A percentile compares a stretch with the other conserved stretches of the same genome.
These are phyloP conservation scores for Orthonychiurus folsomi DNA, from an alignment of 2,888 invertebrate species.

Conservation along the genomic window DNA sequence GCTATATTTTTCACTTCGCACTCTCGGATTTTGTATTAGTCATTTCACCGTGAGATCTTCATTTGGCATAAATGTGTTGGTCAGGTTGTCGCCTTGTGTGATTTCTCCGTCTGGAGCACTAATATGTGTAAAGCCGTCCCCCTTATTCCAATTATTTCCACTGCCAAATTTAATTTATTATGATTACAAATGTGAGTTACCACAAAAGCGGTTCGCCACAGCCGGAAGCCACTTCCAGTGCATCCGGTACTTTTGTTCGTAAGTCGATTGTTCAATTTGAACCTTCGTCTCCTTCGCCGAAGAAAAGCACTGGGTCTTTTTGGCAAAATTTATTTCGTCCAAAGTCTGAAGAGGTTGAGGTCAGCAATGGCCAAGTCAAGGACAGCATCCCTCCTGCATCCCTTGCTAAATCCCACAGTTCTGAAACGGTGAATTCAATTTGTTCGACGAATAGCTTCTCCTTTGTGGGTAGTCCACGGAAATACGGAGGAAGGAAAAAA, in stretches of 20 bases:
- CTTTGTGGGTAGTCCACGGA: constrained; percentile 31
- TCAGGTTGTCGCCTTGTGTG: too few species aligned
- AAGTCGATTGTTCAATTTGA: too few species aligned
- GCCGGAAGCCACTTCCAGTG: neutral
- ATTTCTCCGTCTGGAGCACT: too few species aligned
- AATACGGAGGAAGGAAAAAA: constrained; percentile 29
- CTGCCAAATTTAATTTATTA: too few species aligned
- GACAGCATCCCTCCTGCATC: neutral
- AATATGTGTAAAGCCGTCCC: too few species aligned
- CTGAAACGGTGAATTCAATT: constrained; percentile 37
- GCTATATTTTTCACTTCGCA: neutral
- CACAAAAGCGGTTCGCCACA: neutral
- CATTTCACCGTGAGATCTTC: too few species aligned
- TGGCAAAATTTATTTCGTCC: constrained; percentile 16
- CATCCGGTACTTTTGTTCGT: neutral
- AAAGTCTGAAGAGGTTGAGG: neutral
- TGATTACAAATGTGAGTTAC: constrained; percentile 5
- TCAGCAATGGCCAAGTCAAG: neutral
- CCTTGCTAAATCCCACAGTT: constrained; percentile 15
- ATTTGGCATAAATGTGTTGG: neutral
- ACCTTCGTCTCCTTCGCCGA: too few species aligned
- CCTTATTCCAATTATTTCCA: too few species aligned
- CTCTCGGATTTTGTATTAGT: neutral
- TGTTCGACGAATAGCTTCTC: constrained; percentile 35
- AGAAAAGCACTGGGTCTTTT: constrained; percentile 9